These are phyloP conservation scores for Suillia variegata DNA, from an alignment of 2,888 invertebrate species.

Conservation along the genomic window DNA sequence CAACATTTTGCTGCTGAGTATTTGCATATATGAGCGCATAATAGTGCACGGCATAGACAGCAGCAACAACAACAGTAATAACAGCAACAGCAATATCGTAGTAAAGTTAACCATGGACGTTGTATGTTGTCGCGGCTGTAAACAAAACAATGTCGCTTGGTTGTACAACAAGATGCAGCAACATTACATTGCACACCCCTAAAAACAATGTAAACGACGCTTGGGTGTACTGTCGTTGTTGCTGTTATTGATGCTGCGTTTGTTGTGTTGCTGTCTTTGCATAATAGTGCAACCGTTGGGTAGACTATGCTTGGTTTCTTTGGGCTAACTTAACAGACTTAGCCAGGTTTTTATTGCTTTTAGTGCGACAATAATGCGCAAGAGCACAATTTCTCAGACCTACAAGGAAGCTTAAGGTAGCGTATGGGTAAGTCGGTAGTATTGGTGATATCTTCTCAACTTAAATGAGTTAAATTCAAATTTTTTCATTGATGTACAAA, in stretches of 20 bases:
- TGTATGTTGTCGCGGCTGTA: neutral
- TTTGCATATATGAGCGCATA: conserved; percentile 6
- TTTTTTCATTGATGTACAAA: no score
- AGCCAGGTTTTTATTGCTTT: no score
- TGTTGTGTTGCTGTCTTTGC: conserved; percentile 1
- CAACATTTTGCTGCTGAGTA: neutral
- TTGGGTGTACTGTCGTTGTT: no score
- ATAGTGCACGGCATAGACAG: neutral
- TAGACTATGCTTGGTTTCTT: neutral
- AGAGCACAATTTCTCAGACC: conserved; percentile 16
- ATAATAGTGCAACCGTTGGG: neutral
- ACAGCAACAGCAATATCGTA: conserved; percentile 5
- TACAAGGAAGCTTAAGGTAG: neutral
- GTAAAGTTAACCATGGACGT: neutral
- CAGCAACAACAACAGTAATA: neutral
- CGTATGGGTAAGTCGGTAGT: no score
- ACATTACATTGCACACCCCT: conserved; percentile 27
- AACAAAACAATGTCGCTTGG: conserved; percentile 11
- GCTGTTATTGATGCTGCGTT: conserved; percentile 4
- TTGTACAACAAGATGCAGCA: conserved; percentile 5
- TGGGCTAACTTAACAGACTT: no score
- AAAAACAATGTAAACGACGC: conserved; percentile 24
- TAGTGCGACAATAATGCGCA: no score
- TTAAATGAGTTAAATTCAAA: no score
- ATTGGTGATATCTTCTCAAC: no score